Percentiles rank a stretch among this genome's conserved stretches.
Evolutionary conservation across 2,888 invertebrate species (phyloP).

Genomic region (Euphydryas editha): DNA sequence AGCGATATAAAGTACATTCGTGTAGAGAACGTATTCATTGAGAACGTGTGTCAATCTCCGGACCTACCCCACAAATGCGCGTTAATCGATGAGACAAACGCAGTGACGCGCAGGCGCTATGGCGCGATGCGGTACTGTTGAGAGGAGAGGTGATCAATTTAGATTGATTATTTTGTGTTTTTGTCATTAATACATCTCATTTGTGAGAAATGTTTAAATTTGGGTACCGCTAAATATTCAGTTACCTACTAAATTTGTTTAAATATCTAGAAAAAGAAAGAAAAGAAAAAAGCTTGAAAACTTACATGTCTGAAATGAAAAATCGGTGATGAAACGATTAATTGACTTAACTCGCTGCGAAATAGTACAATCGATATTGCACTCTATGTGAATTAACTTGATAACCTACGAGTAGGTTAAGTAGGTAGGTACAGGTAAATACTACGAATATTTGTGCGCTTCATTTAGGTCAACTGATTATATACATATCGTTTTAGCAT

Average conservation of each 20-base stretch:
- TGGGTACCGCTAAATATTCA: background rate
- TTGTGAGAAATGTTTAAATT: background rate
- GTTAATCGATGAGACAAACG: slow-evolving; percentile 66
- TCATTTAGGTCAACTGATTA: no score
- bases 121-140: slow-evolving; percentile 50
- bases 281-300: no score
- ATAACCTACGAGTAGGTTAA: no score
- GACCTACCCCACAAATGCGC: slow-evolving; percentile 76
- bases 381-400: no score
- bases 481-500: no score
- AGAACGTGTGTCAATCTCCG: slow-evolving; percentile 58
- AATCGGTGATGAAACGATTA: no score
- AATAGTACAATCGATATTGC: no score
- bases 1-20: slow-evolving; percentile 15
- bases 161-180: background rate
- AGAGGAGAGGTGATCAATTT: slow-evolving; percentile 41
- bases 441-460: no score
- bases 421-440: no score
- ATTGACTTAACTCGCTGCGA: no score
- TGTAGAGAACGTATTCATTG: slow-evolving; percentile 44
- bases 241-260: background rate
- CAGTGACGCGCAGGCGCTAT: slow-evolving; percentile 66
- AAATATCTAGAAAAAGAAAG: no score
- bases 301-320: no score
- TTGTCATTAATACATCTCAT: background rate